These are phyloP conservation scores for Candidula unifasciata DNA, from an alignment of 2,888 invertebrate genomes.

Conservation along the genomic window DNA sequence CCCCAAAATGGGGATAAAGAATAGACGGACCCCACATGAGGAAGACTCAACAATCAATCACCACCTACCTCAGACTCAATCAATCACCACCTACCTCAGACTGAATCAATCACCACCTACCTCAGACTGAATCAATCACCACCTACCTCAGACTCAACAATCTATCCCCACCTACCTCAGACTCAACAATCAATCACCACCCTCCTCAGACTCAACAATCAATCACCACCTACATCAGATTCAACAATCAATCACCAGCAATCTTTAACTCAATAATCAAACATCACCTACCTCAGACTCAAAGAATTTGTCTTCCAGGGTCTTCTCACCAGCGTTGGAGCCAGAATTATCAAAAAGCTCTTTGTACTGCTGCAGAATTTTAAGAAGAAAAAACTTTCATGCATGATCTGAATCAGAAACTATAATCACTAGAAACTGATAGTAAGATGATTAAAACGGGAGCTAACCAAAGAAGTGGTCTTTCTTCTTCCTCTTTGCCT, in stretches of 20 bases:
- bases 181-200: too few species aligned
- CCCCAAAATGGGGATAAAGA: too few species aligned
- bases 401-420: background rate
- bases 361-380: slow-evolving; percentile 87
- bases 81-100: too few species aligned
- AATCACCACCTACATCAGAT: background rate
- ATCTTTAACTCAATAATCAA: background rate
- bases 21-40: too few species aligned
- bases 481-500: too few species aligned
- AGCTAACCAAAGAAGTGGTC: too few species aligned
- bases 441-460: too few species aligned
- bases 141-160: background rate
- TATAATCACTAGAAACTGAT: too few species aligned
- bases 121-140: background rate
- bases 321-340: slow-evolving; percentile 97
- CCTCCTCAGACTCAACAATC: slow-evolving; percentile 77
- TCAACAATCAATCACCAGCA: background rate
- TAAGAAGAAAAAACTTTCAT: background rate
- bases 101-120: too few species aligned
- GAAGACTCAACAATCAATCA: background rate
- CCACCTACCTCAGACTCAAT: too few species aligned
- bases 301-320: slow-evolving; percentile 99
- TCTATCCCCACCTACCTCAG: too few species aligned
- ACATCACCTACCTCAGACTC: slow-evolving; percentile 91
- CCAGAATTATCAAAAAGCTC: slow-evolving; percentile 98